A percentile compares a stretch with the other conserved stretches of the same genome.
These are phyloP conservation scores for Macheiramphus alcinus DNA, from an alignment of 2,113 vertebrate species.

Conservation along the genomic window DNA sequence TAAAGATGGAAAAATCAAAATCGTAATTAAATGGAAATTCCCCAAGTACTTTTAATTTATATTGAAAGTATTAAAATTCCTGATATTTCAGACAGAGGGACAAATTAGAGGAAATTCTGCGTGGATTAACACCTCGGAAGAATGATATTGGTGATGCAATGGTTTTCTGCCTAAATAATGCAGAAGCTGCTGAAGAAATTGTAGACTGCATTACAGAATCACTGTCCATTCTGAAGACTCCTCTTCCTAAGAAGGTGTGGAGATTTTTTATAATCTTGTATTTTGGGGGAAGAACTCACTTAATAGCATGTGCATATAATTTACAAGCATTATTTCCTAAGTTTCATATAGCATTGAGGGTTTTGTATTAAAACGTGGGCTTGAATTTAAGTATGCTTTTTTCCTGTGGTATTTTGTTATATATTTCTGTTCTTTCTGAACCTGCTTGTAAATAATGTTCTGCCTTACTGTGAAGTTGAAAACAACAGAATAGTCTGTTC, in stretches of 20 bases:
- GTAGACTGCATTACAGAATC: slow-evolving; percentile 96
- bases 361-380: background rate
- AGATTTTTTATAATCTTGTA: background rate
- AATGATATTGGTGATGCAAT: slow-evolving; percentile 95
- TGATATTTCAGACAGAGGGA: slow-evolving; percentile 86
- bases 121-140: slow-evolving; percentile 90
- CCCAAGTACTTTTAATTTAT: background rate
- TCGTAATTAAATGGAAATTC: background rate
- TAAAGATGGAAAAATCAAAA: background rate
- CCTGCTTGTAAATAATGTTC: background rate
- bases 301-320: background rate
- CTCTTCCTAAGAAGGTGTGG: slow-evolving; percentile 95
- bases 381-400: background rate
- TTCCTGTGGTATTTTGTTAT: background rate
- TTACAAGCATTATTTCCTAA: background rate
- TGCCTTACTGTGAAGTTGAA: background rate
- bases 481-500: background rate
- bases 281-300: background rate
- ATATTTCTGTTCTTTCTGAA: background rate
- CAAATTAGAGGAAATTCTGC: slow-evolving; percentile 93
- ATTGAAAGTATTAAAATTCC: slow-evolving; percentile 5
- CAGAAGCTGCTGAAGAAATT: slow-evolving; percentile 97
- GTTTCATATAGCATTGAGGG: background rate
- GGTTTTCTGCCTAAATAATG: slow-evolving; percentile 96
- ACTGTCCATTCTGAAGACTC: slow-evolving; percentile 95